Conservation (phyloP, 2,888 invertebrate genomes). For the Rhagonycha lutea region DNA sequence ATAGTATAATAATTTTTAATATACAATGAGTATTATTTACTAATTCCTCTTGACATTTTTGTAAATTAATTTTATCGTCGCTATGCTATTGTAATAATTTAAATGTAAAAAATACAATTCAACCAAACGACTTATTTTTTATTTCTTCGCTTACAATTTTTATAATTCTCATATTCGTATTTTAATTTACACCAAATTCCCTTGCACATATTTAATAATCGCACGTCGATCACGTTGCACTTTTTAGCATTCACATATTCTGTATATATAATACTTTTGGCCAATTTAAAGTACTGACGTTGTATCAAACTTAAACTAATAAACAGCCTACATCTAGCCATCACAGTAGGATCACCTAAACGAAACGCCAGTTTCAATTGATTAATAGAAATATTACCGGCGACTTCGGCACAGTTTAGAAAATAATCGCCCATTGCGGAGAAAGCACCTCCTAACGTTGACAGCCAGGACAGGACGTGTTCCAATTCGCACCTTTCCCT, state of each 20-base stretch:
- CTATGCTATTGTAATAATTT: not conserved
- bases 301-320: conserved; percentile 88
- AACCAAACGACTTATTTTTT: not conserved
- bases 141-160: conserved; percentile 6
- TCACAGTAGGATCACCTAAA: conserved; percentile 80
- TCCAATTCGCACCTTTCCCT: conserved; percentile 77
- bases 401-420: conserved; percentile 79
- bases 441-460: conserved; percentile 94
- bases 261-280: conserved; percentile 64
- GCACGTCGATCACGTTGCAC: conserved; percentile 58
- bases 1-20: not conserved
- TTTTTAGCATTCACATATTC: conserved; percentile 58
- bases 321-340: conserved; percentile 84
- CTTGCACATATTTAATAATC: conserved; percentile 79
- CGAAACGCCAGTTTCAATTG: conserved; percentile 82
- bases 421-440: conserved; percentile 93
- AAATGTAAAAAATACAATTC: not conserved
- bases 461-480: conserved; percentile 89
- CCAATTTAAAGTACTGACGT: conserved; percentile 67
- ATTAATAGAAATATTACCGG: conserved; percentile 83
- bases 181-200: conserved; percentile 86
- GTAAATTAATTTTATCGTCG: not conserved
- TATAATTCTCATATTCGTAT: conserved; percentile 56
- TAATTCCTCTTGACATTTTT: conserved; percentile 1
- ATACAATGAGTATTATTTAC: not conserved